Evolutionary conservation across 2,797 vertebrate genomes (phyloP).

Genomic region (Picus viridis): DNA sequence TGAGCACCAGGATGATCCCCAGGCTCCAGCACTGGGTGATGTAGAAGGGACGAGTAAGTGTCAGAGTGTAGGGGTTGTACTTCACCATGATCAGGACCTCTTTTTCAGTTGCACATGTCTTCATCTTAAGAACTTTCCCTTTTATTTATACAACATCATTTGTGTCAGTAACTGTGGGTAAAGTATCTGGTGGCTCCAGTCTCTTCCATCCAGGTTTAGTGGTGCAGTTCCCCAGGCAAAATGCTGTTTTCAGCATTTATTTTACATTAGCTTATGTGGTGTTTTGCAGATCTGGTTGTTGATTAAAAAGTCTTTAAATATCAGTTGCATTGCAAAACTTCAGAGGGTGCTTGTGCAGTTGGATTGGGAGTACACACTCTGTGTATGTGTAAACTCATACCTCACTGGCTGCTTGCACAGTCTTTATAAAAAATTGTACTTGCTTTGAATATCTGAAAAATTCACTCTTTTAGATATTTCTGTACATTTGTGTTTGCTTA

Average conservation of each 20-base stretch:
- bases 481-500: background rate
- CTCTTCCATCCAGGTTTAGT: background rate
- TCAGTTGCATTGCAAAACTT: background rate
- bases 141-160: background rate
- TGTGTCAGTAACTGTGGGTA: background rate
- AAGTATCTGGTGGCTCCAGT: background rate
- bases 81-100: constrained; percentile 92
- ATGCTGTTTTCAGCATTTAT: background rate
- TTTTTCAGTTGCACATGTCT: background rate
- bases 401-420: background rate
- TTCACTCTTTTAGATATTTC: background rate
- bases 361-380: fast-evolving
- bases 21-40: constrained; percentile 95
- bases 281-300: background rate
- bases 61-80: constrained; percentile 94
- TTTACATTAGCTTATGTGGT: background rate
- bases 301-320: background rate
- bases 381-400: background rate
- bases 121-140: background rate
- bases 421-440: background rate
- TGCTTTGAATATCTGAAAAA: background rate
- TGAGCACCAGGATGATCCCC: constrained; percentile 90
- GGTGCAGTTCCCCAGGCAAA: background rate
- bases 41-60: constrained; percentile 93
- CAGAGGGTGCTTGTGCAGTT: background rate